These are phyloP conservation scores for Anarrhichthys ocellatus DNA, from an alignment of 2,113 vertebrate genomes.

Conservation along the genomic window DNA sequence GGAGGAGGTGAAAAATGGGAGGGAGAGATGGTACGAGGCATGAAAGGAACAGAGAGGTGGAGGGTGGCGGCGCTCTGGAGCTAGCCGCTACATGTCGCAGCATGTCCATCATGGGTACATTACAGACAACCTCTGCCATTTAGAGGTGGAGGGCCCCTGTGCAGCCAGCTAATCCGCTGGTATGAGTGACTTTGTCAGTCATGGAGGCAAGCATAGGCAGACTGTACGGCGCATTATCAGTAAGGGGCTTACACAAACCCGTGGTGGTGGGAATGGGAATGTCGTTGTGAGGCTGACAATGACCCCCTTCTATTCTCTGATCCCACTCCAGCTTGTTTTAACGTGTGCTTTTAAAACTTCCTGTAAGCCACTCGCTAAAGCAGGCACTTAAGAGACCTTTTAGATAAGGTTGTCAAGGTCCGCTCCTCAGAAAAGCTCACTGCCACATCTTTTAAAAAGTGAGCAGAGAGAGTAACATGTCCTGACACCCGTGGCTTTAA, in stretches of 20 bases:
- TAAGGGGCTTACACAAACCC: conserved; percentile 76
- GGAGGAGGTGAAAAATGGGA: conserved; percentile 25
- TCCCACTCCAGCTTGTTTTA: conserved; percentile 60
- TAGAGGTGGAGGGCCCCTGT: conserved; percentile 56
- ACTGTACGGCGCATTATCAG: conserved; percentile 69
- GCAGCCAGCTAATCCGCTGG: conserved; percentile 64
- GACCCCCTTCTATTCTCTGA: conserved; percentile 25
- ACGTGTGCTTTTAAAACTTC: conserved; percentile 61
- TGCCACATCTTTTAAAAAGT: conserved; percentile 53
- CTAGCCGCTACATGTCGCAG: conserved; percentile 51
- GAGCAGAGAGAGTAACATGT: conserved; percentile 53
- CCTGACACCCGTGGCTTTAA: conserved; percentile 63
- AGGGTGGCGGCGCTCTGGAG: conserved; percentile 14
- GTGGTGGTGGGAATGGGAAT: conserved; percentile 67
- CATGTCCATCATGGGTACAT: conserved; percentile 62
- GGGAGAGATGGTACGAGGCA: conserved; percentile 2
- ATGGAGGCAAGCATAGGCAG: conserved; percentile 60
- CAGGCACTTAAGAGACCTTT: conserved; percentile 50
- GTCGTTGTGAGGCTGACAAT: conserved; percentile 41
- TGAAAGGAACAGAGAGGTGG: conserved; percentile 31
- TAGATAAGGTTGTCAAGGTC: conserved; percentile 57
- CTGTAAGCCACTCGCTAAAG: conserved; percentile 66
- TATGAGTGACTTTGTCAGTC: conserved; percentile 77
- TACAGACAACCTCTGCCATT: conserved; percentile 46
- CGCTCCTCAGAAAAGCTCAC: conserved; percentile 31